Percentiles rank a stretch among this genome's conserved stretches.
Conservation (phyloP, 2,888 invertebrate genomes). For the Callyntrura guangdongensis region DNA sequence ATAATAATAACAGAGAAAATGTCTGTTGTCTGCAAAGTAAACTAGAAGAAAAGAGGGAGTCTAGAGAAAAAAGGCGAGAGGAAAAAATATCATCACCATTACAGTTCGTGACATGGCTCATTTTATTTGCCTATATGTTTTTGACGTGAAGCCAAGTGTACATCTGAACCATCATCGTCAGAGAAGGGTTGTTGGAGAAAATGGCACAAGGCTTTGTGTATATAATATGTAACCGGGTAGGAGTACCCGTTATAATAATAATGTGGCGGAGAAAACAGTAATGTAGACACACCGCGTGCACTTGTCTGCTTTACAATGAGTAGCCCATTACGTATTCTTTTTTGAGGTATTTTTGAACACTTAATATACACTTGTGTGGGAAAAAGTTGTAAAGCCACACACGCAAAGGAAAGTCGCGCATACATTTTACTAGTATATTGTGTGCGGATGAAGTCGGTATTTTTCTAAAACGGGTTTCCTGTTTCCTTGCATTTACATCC, state of each 20-base stretch:
- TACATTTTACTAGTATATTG: not conserved
- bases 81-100: slow-evolving; percentile 81
- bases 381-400: slow-evolving; percentile 17
- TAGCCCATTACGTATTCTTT: not conserved
- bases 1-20: slow-evolving; percentile 6
- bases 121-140: slow-evolving; percentile 83
- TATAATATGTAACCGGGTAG: too few species aligned
- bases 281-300: not conserved
- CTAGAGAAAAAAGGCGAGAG: slow-evolving; percentile 68
- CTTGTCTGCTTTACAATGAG: not conserved
- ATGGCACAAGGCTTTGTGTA: not conserved
- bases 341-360: slow-evolving; percentile 8
- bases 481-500: not conserved
- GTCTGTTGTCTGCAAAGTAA: slow-evolving; percentile 14
- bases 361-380: slow-evolving; percentile 65
- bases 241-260: not conserved
- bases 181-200: slow-evolving; percentile 15
- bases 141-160: slow-evolving; percentile 84
- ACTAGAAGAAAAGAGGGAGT: slow-evolving; percentile 56
- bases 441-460: not conserved
- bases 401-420: not conserved
- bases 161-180: slow-evolving; percentile 53
- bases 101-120: slow-evolving; percentile 83
- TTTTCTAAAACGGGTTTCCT: not conserved
- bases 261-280: slow-evolving; percentile 8